Base-by-base conservation (phyloP, 2,888 invertebrate species). In the Dyspetes luteomarginatus region DNA sequence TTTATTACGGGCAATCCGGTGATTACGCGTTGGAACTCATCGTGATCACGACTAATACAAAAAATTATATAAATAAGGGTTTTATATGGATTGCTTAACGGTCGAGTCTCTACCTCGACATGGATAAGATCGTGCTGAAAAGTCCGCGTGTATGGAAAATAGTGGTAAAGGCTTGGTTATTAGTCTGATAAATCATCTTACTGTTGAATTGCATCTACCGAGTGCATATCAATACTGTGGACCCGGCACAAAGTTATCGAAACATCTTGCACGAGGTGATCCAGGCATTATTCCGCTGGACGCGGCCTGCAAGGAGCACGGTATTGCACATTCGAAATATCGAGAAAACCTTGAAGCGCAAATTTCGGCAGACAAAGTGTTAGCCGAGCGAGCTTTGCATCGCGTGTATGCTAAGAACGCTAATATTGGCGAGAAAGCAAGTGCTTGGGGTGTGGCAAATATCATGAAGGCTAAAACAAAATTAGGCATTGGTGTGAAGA, bases 321-420 rank as follows among this genome's bases (percentile, higher is more conserved):
- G 83, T 68, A 85, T 85, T 4, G 83, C 82, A 0, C 85, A 86
- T 56, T 83, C 82, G 9, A 56, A 75, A 30, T 80, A 83, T 62
- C 77, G 72, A 67, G 69, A 83, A 1, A 76, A 83, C 3, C 7
- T 30, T n/a, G 56, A 15, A 5, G 79, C 55, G 2, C 83, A 90
- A 55, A 87, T 91, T 80, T 80, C 83, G 65, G 92, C 91, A 1
- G 91, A 92, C 85, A 82, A 85, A 76, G 30, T 83, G 22, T 82
- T 92, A 9, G 84, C 86, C 12, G 85, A 89, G 52, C 85, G 84
- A 85, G 91, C 90, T 36, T 86, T 82, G 86, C 30, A 88, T 52
- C 80, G 89, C 36, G 84, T 89, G 22, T 79, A 81, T 28, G 82
- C 89, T 0, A 84, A 81, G 82, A 88, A 90, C 83, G 81, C 88